These are phyloP conservation scores for Armadillidium nasatum DNA, from an alignment of 1,140 invertebrate genomes.

Conservation along the genomic window DNA sequence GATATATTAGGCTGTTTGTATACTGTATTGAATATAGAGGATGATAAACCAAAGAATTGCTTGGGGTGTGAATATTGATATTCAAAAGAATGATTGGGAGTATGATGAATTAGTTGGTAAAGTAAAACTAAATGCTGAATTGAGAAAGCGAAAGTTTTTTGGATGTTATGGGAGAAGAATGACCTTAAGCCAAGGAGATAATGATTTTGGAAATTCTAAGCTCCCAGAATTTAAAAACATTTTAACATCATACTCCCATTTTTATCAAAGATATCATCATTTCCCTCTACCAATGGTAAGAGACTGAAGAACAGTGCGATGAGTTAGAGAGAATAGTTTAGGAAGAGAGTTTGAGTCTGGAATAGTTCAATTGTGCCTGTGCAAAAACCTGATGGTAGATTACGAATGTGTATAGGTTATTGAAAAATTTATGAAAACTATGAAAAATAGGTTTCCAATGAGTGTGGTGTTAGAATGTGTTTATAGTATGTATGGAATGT, in stretches of 20 bases:
- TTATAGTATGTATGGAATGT: constrained; percentile 12
- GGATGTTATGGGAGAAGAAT: too few species aligned
- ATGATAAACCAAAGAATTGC: too few species aligned
- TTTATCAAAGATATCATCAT: background rate
- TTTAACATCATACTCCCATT: background rate
- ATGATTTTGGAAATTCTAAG: too few species aligned
- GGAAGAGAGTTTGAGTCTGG: constrained; percentile 14
- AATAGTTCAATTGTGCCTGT: background rate
- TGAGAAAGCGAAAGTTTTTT: too few species aligned
- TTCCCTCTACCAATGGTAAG: background rate
- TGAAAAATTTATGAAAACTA: background rate
- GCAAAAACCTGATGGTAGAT: constrained; percentile 14
- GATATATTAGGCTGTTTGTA: too few species aligned
- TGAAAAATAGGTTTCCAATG: constrained; percentile 24
- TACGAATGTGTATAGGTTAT: constrained; percentile 27
- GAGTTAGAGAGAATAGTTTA: constrained; percentile 17
- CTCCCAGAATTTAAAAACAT: too few species aligned
- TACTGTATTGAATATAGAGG: too few species aligned
- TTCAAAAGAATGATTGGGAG: too few species aligned
- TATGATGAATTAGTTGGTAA: too few species aligned
- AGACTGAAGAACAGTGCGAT: constrained; percentile 26
- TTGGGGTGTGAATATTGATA: too few species aligned
- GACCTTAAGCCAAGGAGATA: too few species aligned
- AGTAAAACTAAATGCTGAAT: too few species aligned
- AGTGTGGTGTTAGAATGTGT: background rate